Evolutionary conservation across 2,113 vertebrate genomes (phyloP).

Genomic region (human): DNA sequence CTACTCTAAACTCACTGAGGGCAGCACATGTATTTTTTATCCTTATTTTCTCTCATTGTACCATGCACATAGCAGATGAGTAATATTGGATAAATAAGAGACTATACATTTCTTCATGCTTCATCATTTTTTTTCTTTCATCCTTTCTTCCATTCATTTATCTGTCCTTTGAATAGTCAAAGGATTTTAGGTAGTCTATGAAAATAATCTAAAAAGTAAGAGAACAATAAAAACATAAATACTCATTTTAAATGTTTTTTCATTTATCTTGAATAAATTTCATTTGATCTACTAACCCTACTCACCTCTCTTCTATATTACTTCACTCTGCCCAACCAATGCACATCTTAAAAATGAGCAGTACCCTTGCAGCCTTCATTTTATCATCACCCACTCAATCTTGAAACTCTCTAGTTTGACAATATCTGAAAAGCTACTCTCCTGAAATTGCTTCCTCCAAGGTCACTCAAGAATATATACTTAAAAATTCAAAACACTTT

Average conservation of each 20-base stretch:
- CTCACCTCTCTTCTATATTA: neutral
- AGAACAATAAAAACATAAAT: neutral
- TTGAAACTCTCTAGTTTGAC: neutral
- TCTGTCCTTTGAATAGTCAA: neutral
- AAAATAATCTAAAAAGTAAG: neutral
- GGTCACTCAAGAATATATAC: neutral
- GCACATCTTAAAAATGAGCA: neutral
- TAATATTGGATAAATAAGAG: neutral
- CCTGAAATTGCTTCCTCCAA: neutral
- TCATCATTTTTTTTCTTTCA: neutral
- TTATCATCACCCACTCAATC: neutral
- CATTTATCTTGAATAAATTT: neutral
- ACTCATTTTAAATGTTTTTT: neutral
- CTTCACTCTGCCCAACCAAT: neutral
- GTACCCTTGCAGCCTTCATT: neutral
- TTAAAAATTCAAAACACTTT: slow-evolving; percentile 43
- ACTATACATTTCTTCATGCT: neutral
- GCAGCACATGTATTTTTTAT: neutral
- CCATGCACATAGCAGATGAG: neutral
- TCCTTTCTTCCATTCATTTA: neutral
- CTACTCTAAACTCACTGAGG: neutral
- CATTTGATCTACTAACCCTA: neutral
- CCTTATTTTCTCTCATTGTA: neutral
- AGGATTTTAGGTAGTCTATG: neutral
- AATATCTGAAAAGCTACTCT: slow-evolving; percentile 26